A percentile compares a stretch with the other conserved stretches of the same genome.
Conservation (phyloP, 2,113 vertebrate genomes). For the Perccottus glenii region DNA sequence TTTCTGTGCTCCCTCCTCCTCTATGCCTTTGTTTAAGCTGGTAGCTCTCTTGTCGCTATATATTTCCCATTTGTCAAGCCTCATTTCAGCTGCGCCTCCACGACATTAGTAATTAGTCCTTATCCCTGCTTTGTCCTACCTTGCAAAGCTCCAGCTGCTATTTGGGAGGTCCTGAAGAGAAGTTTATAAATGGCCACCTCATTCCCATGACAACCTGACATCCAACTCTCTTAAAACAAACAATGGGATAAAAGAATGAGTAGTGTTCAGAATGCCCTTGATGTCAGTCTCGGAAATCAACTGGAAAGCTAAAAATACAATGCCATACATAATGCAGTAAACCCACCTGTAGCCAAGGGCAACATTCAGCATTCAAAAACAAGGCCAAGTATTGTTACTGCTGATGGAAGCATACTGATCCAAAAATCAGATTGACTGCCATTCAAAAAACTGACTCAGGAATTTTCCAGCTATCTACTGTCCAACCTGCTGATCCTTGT, state of each 20-base stretch:
- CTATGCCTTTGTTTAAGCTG: constrained; percentile 9
- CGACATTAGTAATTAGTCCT: constrained; percentile 14
- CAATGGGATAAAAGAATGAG: too few species aligned
- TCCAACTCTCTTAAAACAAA: too few species aligned
- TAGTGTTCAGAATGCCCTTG: background rate
- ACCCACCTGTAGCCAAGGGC: background rate
- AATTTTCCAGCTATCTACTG: background rate
- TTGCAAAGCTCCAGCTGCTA: background rate
- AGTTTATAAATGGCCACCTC: background rate
- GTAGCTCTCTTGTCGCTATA: constrained; percentile 8
- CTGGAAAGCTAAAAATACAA: background rate
- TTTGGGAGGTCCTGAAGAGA: background rate
- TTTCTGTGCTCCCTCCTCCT: constrained; percentile 1
- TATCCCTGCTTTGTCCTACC: constrained; percentile 1
- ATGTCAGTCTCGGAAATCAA: background rate
- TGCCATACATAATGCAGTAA: background rate
- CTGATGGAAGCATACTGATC: too few species aligned
- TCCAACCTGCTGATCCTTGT: background rate
- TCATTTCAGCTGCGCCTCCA: constrained; percentile 14
- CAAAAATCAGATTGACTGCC: too few species aligned
- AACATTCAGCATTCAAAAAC: background rate
- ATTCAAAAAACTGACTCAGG: too few species aligned
- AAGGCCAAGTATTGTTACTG: background rate
- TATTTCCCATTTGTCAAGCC: constrained; percentile 25
- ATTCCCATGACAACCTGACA: background rate